Base-by-base conservation (phyloP, 92 coral and sea anemone genomes). In the Epizoanthus stellaris region DNA sequence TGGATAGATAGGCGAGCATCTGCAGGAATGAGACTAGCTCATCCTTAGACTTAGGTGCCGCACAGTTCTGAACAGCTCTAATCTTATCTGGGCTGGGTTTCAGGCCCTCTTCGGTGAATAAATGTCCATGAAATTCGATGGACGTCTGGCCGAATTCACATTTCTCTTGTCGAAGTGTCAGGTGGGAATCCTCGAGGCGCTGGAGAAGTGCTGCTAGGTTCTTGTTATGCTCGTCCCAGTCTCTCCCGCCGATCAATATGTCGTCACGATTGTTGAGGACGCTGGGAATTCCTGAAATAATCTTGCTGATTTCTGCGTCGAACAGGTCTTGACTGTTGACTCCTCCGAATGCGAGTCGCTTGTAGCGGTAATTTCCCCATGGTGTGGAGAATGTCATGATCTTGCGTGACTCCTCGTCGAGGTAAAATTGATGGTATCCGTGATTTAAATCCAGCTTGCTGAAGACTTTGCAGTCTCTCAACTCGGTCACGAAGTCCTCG, bases 291-390 rank as follows among this genome's bases (percentile, higher is more conserved):
- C 25, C 25, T 23, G 25, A 23, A n/a, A 87, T 73, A 16, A 90
- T 60, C 75, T 76, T 86, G 47, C 49, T 3, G 23, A 90, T 90
- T 67, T 90, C 88, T 38, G 90, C 80, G 56, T 86, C 90, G 38
- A 90, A 90, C 63, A 87, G 82, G 23, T 90, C 88, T 40, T 90
- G 93, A 76, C 89, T 89, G 84, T 89, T 89, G 6, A 89, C 49
- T 72, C 92, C 87, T 45, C 92, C 92, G 67, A 90, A 86, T 12
- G 90, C 90, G 9, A 89, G 49, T 0, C 85, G 75, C 75, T 86
- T 81, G 85, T 90, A 90, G 70, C 90, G 68, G 73, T 86, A 90
- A 30, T 90, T 90, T 43, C 87, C 94, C 89, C 91, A 88, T 20
- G 87, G 94, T 4, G 86, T 87, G 25, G 87, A 76, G 86, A 87